phyloP scores from a whole-genome alignment of 2,113 vertebrate species.

The Neogale vison region DNA sequence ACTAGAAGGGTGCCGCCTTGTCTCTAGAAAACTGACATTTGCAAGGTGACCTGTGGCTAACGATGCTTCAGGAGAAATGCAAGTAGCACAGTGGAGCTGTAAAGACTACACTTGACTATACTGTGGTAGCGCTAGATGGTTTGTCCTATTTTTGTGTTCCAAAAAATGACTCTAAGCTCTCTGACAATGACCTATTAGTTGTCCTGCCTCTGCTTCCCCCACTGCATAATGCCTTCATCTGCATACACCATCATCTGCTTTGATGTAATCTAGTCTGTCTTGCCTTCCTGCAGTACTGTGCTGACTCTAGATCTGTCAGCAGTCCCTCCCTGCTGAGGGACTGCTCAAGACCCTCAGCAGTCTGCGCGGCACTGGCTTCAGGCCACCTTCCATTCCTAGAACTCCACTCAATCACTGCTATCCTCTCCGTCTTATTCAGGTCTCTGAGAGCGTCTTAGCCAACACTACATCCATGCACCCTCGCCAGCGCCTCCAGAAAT shows the following conservation, averaged over 20 bases:
- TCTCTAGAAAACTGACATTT: not conserved
- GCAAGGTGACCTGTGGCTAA: not conserved
- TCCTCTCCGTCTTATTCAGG: not conserved
- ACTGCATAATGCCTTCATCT: not conserved
- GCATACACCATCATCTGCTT: not conserved
- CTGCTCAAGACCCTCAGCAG: not conserved
- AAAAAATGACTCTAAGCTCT: not conserved
- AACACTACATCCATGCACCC: rapidly evolving
- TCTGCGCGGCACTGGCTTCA: not conserved
- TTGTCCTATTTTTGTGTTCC: not conserved
- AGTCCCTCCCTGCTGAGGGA: too few relatives aligned
- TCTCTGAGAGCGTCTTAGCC: not conserved
- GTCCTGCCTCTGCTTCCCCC: not conserved
- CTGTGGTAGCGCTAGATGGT: not conserved
- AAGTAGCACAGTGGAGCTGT: not conserved
- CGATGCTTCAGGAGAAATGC: not conserved
- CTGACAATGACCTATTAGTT: not conserved
- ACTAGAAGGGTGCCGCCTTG: not conserved
- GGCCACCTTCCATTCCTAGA: not conserved
- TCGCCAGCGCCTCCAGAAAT: not conserved
- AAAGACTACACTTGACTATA: not conserved
- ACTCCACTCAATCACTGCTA: not conserved
- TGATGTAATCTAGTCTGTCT: not conserved
- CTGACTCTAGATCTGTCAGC: not conserved
- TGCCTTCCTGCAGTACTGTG: not conserved